A percentile compares a stretch with the other conserved stretches of the same genome.
These are phyloP conservation scores for Microcebus lehilahytsara DNA, from an alignment of 2,113 vertebrate species.

Conservation along the genomic window DNA sequence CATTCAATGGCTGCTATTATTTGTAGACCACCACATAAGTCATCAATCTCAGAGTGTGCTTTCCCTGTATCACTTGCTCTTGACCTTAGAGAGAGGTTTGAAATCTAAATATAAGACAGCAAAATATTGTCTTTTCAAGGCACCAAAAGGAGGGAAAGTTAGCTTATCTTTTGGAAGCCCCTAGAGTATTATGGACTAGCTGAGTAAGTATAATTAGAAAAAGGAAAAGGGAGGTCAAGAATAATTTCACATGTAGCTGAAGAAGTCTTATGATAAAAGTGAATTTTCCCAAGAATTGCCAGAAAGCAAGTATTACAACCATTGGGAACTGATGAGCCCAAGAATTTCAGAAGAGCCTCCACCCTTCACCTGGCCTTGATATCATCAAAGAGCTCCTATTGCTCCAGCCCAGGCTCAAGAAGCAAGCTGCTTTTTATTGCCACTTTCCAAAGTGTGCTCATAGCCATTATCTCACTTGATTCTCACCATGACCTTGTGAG, in stretches of 20 bases:
- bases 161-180: slow-evolving; percentile 53
- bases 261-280: slow-evolving; percentile 49
- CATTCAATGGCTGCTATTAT: neutral
- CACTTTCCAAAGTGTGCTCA: slow-evolving; percentile 31
- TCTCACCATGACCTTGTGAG: slow-evolving; percentile 48
- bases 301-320: slow-evolving; percentile 30
- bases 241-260: slow-evolving; percentile 39
- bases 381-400: neutral
- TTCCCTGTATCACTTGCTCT: neutral
- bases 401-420: neutral
- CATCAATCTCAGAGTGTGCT: neutral
- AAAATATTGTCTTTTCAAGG: slow-evolving; percentile 44
- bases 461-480: slow-evolving; percentile 40
- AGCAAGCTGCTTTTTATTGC: slow-evolving; percentile 35
- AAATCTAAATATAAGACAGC: slow-evolving; percentile 39
- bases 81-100: slow-evolving; percentile 13
- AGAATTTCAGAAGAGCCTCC: neutral
- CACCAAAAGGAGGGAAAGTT: slow-evolving; percentile 28
- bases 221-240: slow-evolving; percentile 29
- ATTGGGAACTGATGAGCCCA: slow-evolving; percentile 41
- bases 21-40: neutral
- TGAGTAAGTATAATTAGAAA: slow-evolving; percentile 65
- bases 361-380: slow-evolving; percentile 29
- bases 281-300: slow-evolving; percentile 44
- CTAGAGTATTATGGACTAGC: slow-evolving; percentile 16